Evolutionary conservation across 2,797 vertebrate genomes (phyloP), one percentile per base, ranked within the genome.

Genomic region (Esox masquinongy): DNA sequence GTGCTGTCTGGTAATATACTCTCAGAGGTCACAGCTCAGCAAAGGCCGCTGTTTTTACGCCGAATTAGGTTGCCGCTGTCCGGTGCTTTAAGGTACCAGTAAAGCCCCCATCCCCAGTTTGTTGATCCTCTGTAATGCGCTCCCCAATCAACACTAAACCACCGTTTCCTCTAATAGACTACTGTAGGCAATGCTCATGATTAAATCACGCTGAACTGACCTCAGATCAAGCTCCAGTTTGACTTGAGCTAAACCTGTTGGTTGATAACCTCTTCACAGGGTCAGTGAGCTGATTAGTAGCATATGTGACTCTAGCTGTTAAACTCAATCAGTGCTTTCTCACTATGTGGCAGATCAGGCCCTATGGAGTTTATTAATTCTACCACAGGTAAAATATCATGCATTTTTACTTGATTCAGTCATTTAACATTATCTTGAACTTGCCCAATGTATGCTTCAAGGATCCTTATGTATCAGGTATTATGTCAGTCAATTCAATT

Each of bases 191-290:
- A 78, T 86, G 90, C 83, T 78, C 86, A 79, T 91, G 91, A 93
- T 92, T 90, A 84, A 88, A 93, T 93, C 90, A 90, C 81, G 73
- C 79, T 24, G 43, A 86, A 80, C 64, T 11, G 81, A 63, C 80
- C 85, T 84, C 70, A 88, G 86, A 90, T 87, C 87, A 34, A 0
- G 22, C 50, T 17, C 36, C 50, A 17, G 66, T 67, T 34, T 39
- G 17, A 39, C 47, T 26, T 51, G 56, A 90, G 92, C 90, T 83
- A 84, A 84, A 90, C 90, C 86, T 90, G 86, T 89, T 88, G 84
- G 85, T 83, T 73, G 89, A 90, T 90, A 90, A 91, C 89, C 91
- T 91, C 88, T 88, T 88, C 80, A 75, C 83, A 84, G 86, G 86
- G 82, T 91, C 88, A 90, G 87, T 92, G 84, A 90, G 68, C 83